Evolutionary conservation across 2,113 vertebrate genomes (phyloP), one percentile per base, ranked within the genome.

Genomic region (Centropristis striata): DNA sequence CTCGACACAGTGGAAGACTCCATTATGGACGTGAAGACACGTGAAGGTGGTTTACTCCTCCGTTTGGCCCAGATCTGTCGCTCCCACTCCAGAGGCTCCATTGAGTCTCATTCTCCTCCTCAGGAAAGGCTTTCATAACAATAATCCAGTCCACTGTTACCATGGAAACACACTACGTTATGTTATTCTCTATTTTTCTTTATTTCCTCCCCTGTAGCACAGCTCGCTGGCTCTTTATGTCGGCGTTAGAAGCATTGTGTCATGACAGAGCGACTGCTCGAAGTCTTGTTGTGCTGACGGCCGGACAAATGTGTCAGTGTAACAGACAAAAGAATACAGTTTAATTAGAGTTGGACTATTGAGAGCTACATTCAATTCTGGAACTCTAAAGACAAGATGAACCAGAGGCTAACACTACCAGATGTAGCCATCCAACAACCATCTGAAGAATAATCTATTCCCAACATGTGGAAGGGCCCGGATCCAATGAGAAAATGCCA

Each of bases 61-160:
- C 58, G 60, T 57, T 80, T 88, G 93, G 78, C 92, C 90, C 83
- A 84, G 86, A 89, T 92, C 85, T 86, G 83, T 92, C 86, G 79
- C 73, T 88, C 85, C 75, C 70, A 76, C 86, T 88, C 73, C 39
- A 73, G 36, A 82, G 72, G 67, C 85, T 92, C 84, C 78, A 54
- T 71, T 66, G 61, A 89, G 80, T 53, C 81, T 90, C 86, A 60
- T 80, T 89, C 80, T 64, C 55, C 69, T 91, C 64, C 58, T 85
- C 67, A 78, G 60, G 63, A 86, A 81, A 81, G 61, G 46, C 84
- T 86, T 90, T 88, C 74, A 90, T 58, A 88, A 86, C 73, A 91
- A 86, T 83, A 88, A 90, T 85, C 75, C 73, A 53, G 1, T 68
- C 76, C 83, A 49, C 27, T 5, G 59, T 92, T 89, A 63, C 90